phyloP scores from a whole-genome alignment of 2,888 invertebrate species.

The Xestia c-nigrum region DNA sequence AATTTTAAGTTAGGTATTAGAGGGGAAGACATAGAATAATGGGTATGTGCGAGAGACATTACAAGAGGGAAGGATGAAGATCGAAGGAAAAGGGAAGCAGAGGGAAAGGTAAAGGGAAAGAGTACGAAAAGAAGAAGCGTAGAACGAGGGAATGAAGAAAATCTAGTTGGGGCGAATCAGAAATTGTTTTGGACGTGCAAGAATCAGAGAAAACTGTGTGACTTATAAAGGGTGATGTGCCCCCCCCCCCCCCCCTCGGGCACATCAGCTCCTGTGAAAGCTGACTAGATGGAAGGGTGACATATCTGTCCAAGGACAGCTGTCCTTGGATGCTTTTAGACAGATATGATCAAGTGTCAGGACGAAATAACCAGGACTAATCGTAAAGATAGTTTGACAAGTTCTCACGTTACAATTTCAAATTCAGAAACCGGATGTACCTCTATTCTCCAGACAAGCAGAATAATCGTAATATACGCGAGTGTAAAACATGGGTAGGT shows the following conservation, averaged over 20 bases:
- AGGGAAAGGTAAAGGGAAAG: background rate
- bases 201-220: background rate
- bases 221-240: background rate
- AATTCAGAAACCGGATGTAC: background rate
- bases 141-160: too few species aligned
- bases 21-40: background rate
- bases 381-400: background rate
- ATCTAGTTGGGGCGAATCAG: background rate
- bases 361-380: background rate
- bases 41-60: background rate
- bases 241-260: too few species aligned
- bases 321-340: background rate
- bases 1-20: background rate
- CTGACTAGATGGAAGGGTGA: background rate
- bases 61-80: background rate
- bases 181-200: background rate
- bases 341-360: background rate
- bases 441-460: background rate
- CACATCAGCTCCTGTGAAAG: background rate
- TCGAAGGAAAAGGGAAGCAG: background rate
- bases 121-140: background rate
- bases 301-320: background rate
- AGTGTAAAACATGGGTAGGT: background rate
- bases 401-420: background rate
- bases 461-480: background rate